A percentile compares a stretch with the other conserved stretches of the same genome.
Evolutionary conservation across 1,140 invertebrate species (phyloP).

Genomic region (Lepidurus arcticus): DNA sequence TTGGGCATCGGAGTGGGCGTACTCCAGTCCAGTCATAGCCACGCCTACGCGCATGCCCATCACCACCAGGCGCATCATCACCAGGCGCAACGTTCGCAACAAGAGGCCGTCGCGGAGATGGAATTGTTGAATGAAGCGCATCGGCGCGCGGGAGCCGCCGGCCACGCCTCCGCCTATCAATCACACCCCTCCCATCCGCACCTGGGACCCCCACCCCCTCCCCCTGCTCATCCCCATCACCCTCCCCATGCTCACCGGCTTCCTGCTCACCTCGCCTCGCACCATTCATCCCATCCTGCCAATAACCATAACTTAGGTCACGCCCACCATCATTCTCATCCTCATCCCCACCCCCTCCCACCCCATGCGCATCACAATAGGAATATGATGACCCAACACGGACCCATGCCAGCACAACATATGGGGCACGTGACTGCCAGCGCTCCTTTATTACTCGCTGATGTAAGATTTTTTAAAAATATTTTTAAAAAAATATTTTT

Average conservation of each 20-base stretch:
- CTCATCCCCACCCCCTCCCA: slow-evolving; percentile 22
- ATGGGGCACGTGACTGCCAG: slow-evolving; percentile 33
- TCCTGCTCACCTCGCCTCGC: slow-evolving; percentile 30
- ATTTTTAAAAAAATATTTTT: not conserved
- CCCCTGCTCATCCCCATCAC: slow-evolving; percentile 32
- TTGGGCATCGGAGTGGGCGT: slow-evolving; percentile 33
- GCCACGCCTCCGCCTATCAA: slow-evolving; percentile 40
- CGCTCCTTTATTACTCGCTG: slow-evolving; percentile 39
- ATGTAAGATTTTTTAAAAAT: slow-evolving; percentile 36
- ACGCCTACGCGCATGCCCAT: slow-evolving; percentile 29
- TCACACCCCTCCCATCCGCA: slow-evolving; percentile 41
- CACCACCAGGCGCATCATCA: not conserved
- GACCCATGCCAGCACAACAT: slow-evolving; percentile 27
- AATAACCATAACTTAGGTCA: slow-evolving; percentile 19
- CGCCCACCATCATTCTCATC: slow-evolving; percentile 8
- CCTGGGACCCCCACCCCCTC: slow-evolving; percentile 32
- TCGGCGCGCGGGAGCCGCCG: slow-evolving; percentile 38
- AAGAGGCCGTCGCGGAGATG: slow-evolving; percentile 32
- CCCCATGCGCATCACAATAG: slow-evolving; percentile 26
- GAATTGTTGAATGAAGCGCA: slow-evolving; percentile 25
- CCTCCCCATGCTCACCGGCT: slow-evolving; percentile 31
- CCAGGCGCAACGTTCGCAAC: not conserved
- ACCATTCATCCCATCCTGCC: slow-evolving; percentile 28
- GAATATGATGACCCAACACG: slow-evolving; percentile 23
- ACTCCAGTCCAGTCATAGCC: slow-evolving; percentile 27